These are phyloP conservation scores for Amphipoea lucens DNA, from an alignment of 2,888 invertebrate species.

Conservation along the genomic window DNA sequence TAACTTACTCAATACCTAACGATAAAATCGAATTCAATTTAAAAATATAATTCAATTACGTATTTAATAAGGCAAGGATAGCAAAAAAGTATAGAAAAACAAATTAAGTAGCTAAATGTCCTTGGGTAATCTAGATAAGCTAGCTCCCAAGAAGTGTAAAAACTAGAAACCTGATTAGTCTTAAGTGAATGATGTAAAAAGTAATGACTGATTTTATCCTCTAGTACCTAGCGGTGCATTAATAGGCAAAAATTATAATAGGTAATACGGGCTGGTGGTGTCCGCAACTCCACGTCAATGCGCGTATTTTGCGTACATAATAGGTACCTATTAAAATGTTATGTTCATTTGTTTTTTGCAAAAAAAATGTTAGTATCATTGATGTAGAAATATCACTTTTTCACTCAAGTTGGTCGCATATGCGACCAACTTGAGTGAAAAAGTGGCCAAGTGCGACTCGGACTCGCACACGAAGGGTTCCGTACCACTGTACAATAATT, in stretches of 20 bases:
- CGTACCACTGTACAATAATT: background rate
- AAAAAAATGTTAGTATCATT: background rate
- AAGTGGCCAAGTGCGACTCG: background rate
- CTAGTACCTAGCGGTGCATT: background rate
- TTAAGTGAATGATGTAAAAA: background rate
- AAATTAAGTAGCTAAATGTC: no score
- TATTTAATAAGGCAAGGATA: background rate
- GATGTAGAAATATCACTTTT: background rate
- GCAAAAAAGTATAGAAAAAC: background rate
- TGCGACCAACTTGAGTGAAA: no score
- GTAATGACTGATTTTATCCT: background rate
- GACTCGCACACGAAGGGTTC: background rate
- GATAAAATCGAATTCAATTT: background rate
- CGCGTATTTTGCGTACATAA: no score
- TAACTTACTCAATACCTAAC: background rate
- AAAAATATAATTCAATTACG: background rate
- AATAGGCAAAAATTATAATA: background rate
- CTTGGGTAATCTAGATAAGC: background rate
- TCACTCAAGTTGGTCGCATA: no score
- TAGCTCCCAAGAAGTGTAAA: background rate
- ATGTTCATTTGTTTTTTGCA: no score
- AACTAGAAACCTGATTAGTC: background rate
- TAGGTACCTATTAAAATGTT: background rate
- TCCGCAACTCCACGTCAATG: no score
- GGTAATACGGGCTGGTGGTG: no score